Base-by-base conservation (phyloP, 2,888 invertebrate species). In the Aleiodes alternator region DNA sequence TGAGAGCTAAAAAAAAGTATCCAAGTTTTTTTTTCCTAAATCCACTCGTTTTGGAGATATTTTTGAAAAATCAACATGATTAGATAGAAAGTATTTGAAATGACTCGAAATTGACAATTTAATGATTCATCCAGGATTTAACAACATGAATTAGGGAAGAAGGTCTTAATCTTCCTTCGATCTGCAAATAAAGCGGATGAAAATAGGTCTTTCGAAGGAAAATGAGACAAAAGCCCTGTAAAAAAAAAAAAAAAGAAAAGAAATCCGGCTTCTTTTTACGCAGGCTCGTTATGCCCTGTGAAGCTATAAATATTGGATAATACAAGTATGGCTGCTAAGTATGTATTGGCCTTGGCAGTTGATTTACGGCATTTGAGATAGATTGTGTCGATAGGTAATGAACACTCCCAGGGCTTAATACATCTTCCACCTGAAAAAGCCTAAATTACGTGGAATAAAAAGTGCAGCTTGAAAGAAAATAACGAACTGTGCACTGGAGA, bases 281-380 rank as follows among this genome's bases (percentile, higher is more conserved):
- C 56, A 56, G 70, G 31, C 43, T 57, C 51, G 23, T 64, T 64
- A 66, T 72, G 53, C 59, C 68, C 57, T 51, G 38, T 14, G 43
- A 68, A 66, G 75, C 75, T 75, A 72, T 72, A 77, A 77, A 77
- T 77, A 75, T 75, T 76, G 72, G 43, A 78, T 76, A 76, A 76
- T 68, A 72, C 56, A 57, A 72, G 64, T 71, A 76, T 72, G 72
- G 70, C 70, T 57, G 75, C 69, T 59, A 76, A 70, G 50, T 64
- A 69, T 38, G 69, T 75, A 50, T 31, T 64, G 69, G 70, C 78
- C 78, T 78, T 76, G 78, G 73, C 64, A 53, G 74, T 31, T 76
- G 73, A 76, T 76, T 78, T 76, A 75, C 73, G 55, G 48, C 76
- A 61, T 59, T 78, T 38, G 38, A 72, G 78, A 73, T 73, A 73